Conservation (phyloP, 2,113 vertebrate species). For the Cinclus cinclus region DNA sequence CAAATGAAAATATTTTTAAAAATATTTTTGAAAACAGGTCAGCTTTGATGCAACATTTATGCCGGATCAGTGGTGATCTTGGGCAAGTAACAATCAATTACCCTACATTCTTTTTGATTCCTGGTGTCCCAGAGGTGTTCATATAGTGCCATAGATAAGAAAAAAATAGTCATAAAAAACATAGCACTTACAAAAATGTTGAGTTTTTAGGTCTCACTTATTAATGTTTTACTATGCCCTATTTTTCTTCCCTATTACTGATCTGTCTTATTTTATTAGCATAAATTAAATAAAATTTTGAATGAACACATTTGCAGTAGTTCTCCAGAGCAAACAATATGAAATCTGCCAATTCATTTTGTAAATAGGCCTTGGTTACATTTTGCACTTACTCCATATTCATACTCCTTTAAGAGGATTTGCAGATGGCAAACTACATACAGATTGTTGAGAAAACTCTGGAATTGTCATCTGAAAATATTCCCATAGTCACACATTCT, state of each 20-base stretch:
- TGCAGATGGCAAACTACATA: slow-evolving; percentile 44
- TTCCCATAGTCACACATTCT: not conserved
- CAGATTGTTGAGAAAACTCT: slow-evolving; percentile 40
- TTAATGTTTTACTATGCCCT: not conserved
- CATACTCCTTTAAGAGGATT: slow-evolving; percentile 56
- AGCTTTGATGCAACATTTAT: not conserved
- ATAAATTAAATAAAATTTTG: slow-evolving; percentile 54
- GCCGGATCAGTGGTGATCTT: not conserved
- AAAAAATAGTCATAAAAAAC: not conserved
- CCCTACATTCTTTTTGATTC: not conserved
- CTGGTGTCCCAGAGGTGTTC: not conserved
- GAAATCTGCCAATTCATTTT: slow-evolving; percentile 66
- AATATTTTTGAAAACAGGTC: not conserved
- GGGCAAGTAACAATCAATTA: not conserved
- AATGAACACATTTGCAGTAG: slow-evolving; percentile 59
- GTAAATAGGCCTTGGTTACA: slow-evolving; percentile 32
- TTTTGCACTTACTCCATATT: slow-evolving; percentile 41
- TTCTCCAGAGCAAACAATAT: slow-evolving; percentile 51
- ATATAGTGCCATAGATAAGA: not conserved
- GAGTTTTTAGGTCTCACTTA: not conserved
- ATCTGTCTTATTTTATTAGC: slow-evolving; percentile 50
- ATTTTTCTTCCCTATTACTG: not conserved
- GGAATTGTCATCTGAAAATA: not conserved
- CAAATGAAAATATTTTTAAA: not conserved
- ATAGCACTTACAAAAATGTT: not conserved